Evolutionary conservation across 2,888 invertebrate genomes (phyloP).

Genomic region (Augiades crinisus): DNA sequence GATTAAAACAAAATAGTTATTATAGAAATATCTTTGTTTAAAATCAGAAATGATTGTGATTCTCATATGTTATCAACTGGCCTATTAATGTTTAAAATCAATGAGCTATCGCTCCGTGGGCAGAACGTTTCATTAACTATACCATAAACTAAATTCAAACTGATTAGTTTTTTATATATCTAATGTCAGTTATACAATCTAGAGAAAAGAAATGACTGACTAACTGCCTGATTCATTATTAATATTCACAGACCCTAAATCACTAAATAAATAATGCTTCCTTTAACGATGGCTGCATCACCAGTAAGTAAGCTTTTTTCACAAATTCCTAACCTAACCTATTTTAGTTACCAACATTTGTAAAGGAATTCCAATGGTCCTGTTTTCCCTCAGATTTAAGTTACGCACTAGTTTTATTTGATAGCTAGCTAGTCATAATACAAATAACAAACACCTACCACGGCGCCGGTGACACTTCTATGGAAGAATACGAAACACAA

Average conservation of each 20-base stretch:
- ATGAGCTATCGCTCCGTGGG: slow-evolving; percentile 67
- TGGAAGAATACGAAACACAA: slow-evolving; percentile 55
- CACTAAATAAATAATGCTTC: no score
- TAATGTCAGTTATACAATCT: slow-evolving; percentile 44
- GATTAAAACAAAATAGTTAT: slow-evolving; percentile 51
- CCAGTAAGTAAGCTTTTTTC: no score
- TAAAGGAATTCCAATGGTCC: slow-evolving; percentile 43
- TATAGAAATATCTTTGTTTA: slow-evolving; percentile 52
- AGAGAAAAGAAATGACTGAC: no score
- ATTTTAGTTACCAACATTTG: no score
- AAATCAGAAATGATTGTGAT: slow-evolving; percentile 51
- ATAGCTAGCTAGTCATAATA: slow-evolving; percentile 31
- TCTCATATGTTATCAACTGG: slow-evolving; percentile 61
- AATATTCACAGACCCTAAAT: no score
- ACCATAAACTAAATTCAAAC: slow-evolving; percentile 71
- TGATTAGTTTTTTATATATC: slow-evolving; percentile 66
- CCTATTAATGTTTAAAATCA: slow-evolving; percentile 70
- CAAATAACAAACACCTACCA: slow-evolving; percentile 43
- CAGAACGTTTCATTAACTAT: slow-evolving; percentile 76
- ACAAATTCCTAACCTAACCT: no score
- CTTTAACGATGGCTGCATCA: no score
- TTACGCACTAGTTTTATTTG: slow-evolving; percentile 18
- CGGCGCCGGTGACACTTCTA: slow-evolving; percentile 48
- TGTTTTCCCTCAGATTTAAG: slow-evolving; percentile 34
- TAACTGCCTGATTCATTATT: no score